phyloP scores from a whole-genome alignment of 2,113 vertebrate species.

The Clarias macrocephalus region DNA sequence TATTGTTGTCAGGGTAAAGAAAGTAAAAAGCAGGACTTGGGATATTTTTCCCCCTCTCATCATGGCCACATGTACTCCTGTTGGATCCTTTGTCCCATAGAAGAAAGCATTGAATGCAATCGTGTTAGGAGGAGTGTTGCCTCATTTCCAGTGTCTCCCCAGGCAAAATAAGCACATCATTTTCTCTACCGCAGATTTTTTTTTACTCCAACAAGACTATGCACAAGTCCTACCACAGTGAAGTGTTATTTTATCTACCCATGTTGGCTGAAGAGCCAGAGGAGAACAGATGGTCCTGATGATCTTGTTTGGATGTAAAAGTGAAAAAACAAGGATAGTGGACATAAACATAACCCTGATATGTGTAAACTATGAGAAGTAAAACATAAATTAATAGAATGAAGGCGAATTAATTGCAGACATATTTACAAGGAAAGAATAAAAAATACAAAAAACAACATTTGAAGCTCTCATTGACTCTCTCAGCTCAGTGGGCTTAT shows the following conservation, averaged over 20 bases:
- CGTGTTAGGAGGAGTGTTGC: neutral
- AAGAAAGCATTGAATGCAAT: neutral
- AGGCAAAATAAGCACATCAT: neutral
- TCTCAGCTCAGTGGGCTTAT: neutral
- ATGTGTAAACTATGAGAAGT: neutral
- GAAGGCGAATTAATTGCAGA: constrained; percentile 12
- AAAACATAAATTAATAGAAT: neutral
- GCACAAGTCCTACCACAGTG: neutral
- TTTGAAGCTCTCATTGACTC: neutral
- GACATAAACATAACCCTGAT: constrained; percentile 1
- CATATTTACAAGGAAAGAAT: constrained; percentile 28
- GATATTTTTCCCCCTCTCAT: neutral
- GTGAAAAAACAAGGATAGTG: neutral
- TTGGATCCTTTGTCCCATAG: neutral
- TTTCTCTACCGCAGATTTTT: neutral
- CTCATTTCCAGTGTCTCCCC: neutral
- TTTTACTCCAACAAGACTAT: constrained; percentile 1
- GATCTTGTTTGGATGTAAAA: neutral
- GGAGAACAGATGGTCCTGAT: constrained; percentile 38
- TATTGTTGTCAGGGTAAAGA: neutral
- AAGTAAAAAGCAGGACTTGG: neutral
- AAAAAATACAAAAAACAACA: neutral
- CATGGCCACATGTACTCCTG: neutral
- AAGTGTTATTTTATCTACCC: constrained; percentile 4
- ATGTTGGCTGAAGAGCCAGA: neutral